Evolutionary conservation across 2,797 vertebrate species (phyloP).

Genomic region (Myotis pilosus): DNA sequence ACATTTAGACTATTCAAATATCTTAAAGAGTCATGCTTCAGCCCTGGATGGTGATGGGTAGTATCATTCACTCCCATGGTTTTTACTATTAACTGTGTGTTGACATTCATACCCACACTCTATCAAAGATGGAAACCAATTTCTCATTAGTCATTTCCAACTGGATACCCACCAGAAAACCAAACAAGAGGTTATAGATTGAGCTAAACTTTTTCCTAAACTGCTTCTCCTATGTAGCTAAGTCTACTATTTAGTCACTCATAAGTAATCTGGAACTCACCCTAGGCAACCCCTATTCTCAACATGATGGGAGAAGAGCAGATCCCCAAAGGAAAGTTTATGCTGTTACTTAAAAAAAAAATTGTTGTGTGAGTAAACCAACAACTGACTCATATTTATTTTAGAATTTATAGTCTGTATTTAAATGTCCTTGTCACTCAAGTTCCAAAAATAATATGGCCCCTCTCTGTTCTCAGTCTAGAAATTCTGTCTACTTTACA

Average conservation of each 20-base stretch:
- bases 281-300: background rate
- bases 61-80: background rate
- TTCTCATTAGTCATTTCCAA: background rate
- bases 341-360: background rate
- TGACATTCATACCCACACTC: background rate
- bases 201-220: background rate
- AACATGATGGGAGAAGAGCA: background rate
- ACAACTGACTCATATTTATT: background rate
- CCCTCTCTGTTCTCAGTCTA: background rate
- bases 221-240: background rate
- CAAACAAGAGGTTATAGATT: background rate
- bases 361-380: background rate
- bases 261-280: background rate
- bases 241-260: background rate
- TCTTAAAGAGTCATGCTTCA: background rate
- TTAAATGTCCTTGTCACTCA: background rate
- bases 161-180: background rate
- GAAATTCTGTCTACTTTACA: background rate
- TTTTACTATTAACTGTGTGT: background rate
- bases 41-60: background rate
- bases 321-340: background rate
- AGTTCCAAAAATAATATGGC: background rate
- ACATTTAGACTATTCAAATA: background rate
- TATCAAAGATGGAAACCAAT: background rate
- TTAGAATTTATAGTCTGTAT: background rate